Evolutionary conservation across 2,113 vertebrate species (phyloP).

Genomic region (Perca schrenkii): DNA sequence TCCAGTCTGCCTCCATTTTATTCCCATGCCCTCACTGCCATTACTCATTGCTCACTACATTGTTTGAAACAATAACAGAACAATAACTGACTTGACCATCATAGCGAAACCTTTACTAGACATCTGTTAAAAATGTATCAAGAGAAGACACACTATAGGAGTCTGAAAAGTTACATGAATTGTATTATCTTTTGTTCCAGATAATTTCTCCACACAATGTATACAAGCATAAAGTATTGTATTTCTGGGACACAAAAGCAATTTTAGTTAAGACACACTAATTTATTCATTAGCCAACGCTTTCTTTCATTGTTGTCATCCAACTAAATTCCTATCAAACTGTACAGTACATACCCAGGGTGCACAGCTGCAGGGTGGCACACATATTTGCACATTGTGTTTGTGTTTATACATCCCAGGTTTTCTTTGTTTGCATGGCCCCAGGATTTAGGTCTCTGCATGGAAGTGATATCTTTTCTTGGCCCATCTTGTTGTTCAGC

Average conservation of each 20-base stretch:
- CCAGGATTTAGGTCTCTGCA: constrained; percentile 35
- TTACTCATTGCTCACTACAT: constrained; percentile 12
- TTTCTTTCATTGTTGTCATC: neutral
- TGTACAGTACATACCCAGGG: neutral
- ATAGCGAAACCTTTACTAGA: neutral
- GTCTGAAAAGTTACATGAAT: no score
- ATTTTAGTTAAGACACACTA: no score
- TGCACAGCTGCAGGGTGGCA: constrained; percentile 11
- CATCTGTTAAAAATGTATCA: neutral
- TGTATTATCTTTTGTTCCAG: no score
- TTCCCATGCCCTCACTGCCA: neutral
- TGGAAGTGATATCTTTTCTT: constrained; percentile 11
- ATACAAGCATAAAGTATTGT: no score
- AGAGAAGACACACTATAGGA: neutral
- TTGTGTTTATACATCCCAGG: constrained; percentile 39
- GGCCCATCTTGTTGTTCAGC: constrained; percentile 16
- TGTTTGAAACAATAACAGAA: constrained; percentile 13
- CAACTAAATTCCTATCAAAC: constrained; percentile 1
- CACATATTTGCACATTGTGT: constrained; percentile 35
- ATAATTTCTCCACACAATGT: no score
- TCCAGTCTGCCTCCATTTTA: constrained; percentile 3
- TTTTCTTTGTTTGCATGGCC: constrained; percentile 41
- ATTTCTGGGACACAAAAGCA: no score
- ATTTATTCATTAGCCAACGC: neutral
- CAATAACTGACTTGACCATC: neutral